These are phyloP conservation scores for Drosophila sturtevanti DNA, from an alignment of 1,140 invertebrate species.

Conservation along the genomic window DNA sequence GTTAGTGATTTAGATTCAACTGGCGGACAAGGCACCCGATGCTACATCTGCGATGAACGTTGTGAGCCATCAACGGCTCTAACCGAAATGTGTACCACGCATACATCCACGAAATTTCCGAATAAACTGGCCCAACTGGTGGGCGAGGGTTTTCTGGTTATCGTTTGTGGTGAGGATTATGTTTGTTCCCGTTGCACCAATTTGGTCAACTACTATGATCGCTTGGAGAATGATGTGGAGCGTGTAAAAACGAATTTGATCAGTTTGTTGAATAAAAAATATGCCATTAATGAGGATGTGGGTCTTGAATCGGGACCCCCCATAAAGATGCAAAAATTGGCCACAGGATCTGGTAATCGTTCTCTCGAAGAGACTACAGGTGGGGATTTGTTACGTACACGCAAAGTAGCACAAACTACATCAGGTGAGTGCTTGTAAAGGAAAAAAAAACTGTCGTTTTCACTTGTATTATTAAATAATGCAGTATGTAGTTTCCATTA, in stretches of 20 bases:
- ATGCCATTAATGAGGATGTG: slow-evolving; percentile 77
- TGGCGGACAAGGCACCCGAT: slow-evolving; percentile 48
- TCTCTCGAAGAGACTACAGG: slow-evolving; percentile 51
- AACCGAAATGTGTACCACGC: slow-evolving; percentile 74
- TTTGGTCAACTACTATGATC: slow-evolving; percentile 80
- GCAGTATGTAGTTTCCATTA: no score
- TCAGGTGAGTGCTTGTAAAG: slow-evolving; percentile 33
- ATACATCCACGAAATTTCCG: slow-evolving; percentile 79
- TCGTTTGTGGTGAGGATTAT: slow-evolving; percentile 78
- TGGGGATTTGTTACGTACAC: slow-evolving; percentile 51
- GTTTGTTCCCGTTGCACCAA: slow-evolving; percentile 82
- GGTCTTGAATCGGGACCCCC: slow-evolving; percentile 55
- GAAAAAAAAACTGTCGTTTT: no score
- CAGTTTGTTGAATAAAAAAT: slow-evolving; percentile 81
- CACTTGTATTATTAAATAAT: no score
- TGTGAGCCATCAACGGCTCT: slow-evolving; percentile 62
- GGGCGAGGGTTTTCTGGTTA: slow-evolving; percentile 80
- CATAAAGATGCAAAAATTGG: slow-evolving; percentile 75
- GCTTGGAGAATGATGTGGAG: slow-evolving; percentile 80
- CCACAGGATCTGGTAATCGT: slow-evolving; percentile 51
- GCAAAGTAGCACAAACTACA: slow-evolving; percentile 59
- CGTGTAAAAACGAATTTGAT: slow-evolving; percentile 76
- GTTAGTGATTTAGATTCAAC: slow-evolving; percentile 46
- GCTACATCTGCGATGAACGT: slow-evolving; percentile 78
- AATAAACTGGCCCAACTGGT: slow-evolving; percentile 81